Evolutionary conservation across 2,113 vertebrate species (phyloP), one percentile per base, ranked within the genome.

Genomic region (Eptatretus burgeri): DNA sequence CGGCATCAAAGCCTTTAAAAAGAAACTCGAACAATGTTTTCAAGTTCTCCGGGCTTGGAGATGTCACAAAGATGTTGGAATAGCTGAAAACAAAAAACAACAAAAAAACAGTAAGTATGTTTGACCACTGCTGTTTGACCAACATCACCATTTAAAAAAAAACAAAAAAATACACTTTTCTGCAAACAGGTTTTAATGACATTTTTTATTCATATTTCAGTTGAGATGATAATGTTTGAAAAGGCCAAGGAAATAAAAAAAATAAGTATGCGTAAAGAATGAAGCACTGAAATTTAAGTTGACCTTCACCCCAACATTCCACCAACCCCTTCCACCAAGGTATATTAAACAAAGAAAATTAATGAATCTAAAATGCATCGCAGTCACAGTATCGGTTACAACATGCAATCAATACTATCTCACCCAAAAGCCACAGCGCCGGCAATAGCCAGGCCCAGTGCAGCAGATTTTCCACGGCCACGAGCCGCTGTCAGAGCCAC

Each of bases 11-110:
- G 62, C 91, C 89, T 76, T 98, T 96, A 72, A 96, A 98, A 63
- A 96, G 76, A 71, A 98, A 98, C 67, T 98, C 89, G 74, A 98
- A 98, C 64, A 98, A 76, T 8, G 91, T 98, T 68, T 89, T 82
- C 52, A 98, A 80, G 71, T 98, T 98, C 74, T 98, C 91, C 0
- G 91, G 91, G 68, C 86, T 95, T 5, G 91, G 91, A 9, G 91
- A 98, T 1, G 91, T 98, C 51, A 98, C 83, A 67, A 98, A 98
- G 68, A 95, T 82, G 63, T 98, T 98, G 72, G 91, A 98, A 71
- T 95, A 95, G 51, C 87, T 95, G 69, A 17, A 71, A 14, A 69
- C 12, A 41, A 7, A 41, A 41, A 41, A 41, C 27, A 41, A 3
- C 27, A 41, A 41, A 41, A 41, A 41, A 41, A 41, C 27, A 41